phyloP scores from a whole-genome alignment of 2,888 invertebrate species.

The Cetonia aurata region DNA sequence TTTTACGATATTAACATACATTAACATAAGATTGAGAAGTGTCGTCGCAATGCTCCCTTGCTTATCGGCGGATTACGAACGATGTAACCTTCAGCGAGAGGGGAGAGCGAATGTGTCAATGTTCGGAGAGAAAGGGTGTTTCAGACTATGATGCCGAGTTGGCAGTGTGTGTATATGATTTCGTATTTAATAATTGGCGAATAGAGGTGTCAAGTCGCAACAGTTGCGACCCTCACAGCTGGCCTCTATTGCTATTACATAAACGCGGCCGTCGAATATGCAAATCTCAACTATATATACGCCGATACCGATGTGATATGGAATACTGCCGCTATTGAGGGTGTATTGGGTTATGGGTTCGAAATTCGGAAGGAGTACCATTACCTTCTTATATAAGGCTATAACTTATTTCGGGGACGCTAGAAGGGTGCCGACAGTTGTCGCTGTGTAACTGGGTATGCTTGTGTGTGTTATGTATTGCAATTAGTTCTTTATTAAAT shows the following conservation, averaged over 20 bases:
- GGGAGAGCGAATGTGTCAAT: too few relatives aligned
- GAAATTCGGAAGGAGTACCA: conserved; percentile 2
- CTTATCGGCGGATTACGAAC: conserved; percentile 7
- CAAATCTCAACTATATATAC: conserved; percentile 56
- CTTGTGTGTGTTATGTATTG: not conserved
- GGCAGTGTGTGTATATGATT: conserved; percentile 29
- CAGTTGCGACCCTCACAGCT: conserved; percentile 62
- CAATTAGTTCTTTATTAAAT: conserved; percentile 9
- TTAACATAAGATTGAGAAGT: conserved; percentile 50
- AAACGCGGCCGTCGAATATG: conserved; percentile 59
- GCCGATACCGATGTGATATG: conserved; percentile 37
- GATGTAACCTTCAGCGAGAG: not conserved
- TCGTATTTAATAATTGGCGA: conserved; percentile 61
- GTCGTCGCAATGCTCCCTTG: conserved; percentile 35
- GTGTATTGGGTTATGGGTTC: conserved; percentile 1
- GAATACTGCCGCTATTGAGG: not conserved
- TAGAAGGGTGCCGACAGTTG: conserved; percentile 4
- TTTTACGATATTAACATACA: conserved; percentile 52
- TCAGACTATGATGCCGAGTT: too few relatives aligned
- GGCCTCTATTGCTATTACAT: conserved; percentile 59
- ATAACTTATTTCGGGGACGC: conserved; percentile 8
- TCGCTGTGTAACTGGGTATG: not conserved
- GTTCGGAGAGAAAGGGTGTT: too few relatives aligned
- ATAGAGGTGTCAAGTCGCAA: conserved; percentile 58
- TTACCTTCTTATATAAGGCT: conserved; percentile 19